A percentile compares a stretch with the other conserved stretches of the same genome.
These are phyloP conservation scores for Lycaena phlaeas DNA, from an alignment of 2,888 invertebrate genomes.

Conservation along the genomic window DNA sequence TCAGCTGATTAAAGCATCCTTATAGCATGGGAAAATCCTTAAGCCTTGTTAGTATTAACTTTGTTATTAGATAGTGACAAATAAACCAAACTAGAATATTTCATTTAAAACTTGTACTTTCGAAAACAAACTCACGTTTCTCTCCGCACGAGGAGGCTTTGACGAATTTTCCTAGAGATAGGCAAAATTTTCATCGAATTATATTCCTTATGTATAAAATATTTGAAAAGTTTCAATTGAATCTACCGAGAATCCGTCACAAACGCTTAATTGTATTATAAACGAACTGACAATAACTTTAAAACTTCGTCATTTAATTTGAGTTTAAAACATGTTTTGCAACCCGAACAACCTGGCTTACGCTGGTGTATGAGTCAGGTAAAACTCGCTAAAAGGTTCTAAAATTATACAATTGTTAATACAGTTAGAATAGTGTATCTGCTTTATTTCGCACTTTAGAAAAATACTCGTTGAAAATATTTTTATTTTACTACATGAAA, in stretches of 20 bases:
- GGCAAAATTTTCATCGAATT: too few relatives aligned
- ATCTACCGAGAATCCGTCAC: constrained; percentile 42
- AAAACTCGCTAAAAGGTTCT: neutral
- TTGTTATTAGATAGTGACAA: too few relatives aligned
- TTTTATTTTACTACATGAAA: too few relatives aligned
- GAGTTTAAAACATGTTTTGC: constrained; percentile 35
- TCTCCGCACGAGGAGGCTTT: too few relatives aligned
- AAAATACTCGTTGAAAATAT: too few relatives aligned
- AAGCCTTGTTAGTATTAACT: too few relatives aligned
- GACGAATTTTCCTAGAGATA: neutral
- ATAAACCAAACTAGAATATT: too few relatives aligned
- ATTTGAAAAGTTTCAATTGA: constrained; percentile 44
- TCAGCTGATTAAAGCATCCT: too few relatives aligned
- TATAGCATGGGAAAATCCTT: too few relatives aligned
- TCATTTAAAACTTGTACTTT: too few relatives aligned
- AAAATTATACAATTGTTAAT: neutral
- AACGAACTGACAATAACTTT: constrained; percentile 44
- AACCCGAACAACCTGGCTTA: constrained; percentile 20
- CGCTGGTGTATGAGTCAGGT: neutral
- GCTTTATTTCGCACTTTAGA: too few relatives aligned
- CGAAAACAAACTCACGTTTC: neutral
- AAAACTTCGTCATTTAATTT: constrained; percentile 48
- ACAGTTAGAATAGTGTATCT: too few relatives aligned
- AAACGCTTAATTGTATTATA: constrained; percentile 46
- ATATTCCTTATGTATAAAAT: constrained; percentile 29